Conservation (phyloP, 2,888 invertebrate genomes). For the Zygothrica quintamaculata region DNA sequence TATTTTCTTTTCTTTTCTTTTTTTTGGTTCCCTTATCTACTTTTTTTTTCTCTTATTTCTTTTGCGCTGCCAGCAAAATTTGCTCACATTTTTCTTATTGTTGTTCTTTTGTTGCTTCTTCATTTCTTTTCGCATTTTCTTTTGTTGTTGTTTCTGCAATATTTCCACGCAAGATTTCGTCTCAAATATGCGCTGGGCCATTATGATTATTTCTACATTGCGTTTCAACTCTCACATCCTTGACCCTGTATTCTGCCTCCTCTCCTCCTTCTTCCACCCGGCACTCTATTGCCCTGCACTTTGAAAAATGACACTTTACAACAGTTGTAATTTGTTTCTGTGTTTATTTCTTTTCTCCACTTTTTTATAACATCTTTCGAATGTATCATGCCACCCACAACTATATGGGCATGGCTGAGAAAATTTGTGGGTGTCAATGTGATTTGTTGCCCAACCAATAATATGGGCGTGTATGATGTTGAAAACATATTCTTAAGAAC, state of each 20-base stretch:
- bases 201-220: constrained; percentile 77
- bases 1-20: constrained; percentile 41
- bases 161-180: constrained; percentile 76
- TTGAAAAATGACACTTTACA: constrained; percentile 81
- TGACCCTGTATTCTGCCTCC: neutral
- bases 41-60: constrained; percentile 58
- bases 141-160: constrained; percentile 63
- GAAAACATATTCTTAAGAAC: neutral
- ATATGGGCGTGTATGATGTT: constrained; percentile 46
- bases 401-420: constrained; percentile 44
- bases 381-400: constrained; percentile 32
- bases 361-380: constrained; percentile 6
- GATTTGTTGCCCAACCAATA: constrained; percentile 58
- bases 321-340: constrained; percentile 78
- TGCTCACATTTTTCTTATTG: constrained; percentile 72
- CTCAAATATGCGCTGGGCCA: constrained; percentile 74
- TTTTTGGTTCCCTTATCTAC: constrained; percentile 12
- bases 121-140: constrained; percentile 21
- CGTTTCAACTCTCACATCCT: constrained; percentile 38
- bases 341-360: constrained; percentile 5
- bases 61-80: constrained; percentile 70
- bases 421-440: constrained; percentile 58
- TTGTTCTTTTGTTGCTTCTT: constrained; percentile 42
- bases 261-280: constrained; percentile 22
- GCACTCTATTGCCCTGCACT: constrained; percentile 39